Evolutionary conservation across 2,888 invertebrate species (phyloP), one percentile per base, ranked within the genome.

Genomic region (Plagiodera versicolora): DNA sequence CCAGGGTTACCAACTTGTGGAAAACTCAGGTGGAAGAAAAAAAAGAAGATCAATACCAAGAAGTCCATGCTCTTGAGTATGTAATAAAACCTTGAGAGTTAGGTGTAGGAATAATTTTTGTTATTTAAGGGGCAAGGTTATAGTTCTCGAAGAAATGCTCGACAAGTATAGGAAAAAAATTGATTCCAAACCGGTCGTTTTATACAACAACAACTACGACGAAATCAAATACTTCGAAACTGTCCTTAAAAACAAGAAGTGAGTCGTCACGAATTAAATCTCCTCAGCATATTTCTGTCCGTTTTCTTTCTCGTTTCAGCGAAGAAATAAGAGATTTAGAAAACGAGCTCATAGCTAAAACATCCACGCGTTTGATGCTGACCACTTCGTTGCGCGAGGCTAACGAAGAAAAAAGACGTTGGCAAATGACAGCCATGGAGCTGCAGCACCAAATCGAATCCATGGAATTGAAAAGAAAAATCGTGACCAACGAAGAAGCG

Each of bases 11-110:
- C 6, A 61, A 67, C 16, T 61, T 64, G 46, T 72, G 71, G 67
- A 70, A 72, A 53, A 59, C 60, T 14, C 72, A 74, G 54, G 61
- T 66, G 19, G 63, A 66, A 30, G 68, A 69, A 56, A 65, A 52
- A 24, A 59, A 65, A 35, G 59, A 70, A 14, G 73, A 73, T 49
- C 51, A 69, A 11, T 45, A 67, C 11, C 59, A 46, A 55, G 48
- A 70, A 28, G 58, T 60, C 45, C 50, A 64, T 4, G 44, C 66
- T 16, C 65, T 69, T 45, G 63, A 65, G 74, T 72, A 65, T 61
- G 47, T 53, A n/a, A 6, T 20, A 39, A 19, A 10, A 50, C 20
- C n/a, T 16, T 53, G 6, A 5, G 8, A 19, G 11, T 14, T 14
- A 30, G 5, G 44, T 16, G 14, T 24, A 20, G 11, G 45, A 53